Base-by-base conservation (phyloP, 2,797 vertebrate species). In the Tapirus indicus region DNA sequence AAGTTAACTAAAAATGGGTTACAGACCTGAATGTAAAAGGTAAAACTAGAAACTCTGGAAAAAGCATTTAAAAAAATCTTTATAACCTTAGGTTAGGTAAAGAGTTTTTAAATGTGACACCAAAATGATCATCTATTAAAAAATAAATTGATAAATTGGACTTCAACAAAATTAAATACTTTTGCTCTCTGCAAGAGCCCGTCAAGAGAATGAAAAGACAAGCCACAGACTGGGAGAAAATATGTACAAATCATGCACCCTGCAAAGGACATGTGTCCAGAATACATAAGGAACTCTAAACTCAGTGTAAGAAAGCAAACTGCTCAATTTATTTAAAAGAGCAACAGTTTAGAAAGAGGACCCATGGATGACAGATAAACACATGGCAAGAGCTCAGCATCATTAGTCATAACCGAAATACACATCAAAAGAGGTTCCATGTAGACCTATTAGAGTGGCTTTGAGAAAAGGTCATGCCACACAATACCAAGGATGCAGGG, bases 181-280 rank as follows among this genome's bases (percentile, higher is more conserved):
- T 56, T 32, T 16, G 54, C 38, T 62, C 23, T 78, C n/a, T 16
- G 7, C 6, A 38, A 78, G 49, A 54, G 6, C 32, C 25, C n/a
- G 20, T 79, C 77, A 75, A 69, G 88, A 92, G 62, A 78, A 71
- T 13, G 72, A 52, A 52, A 52, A 71, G n/a, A 69, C 32, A 35
- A 52, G 79, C 5, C 60, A n/a, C n/a, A n/a, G 87, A 29, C 27
- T 41, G n/a, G 20, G 41, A 60, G 52, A 20, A 82, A 21, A 18
- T 0, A 21, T 41, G 38, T 23, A 74, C 29, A 35, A 56, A 66
- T 17, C 27, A 56, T 21, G 38, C 62, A 60, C 23, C 2, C 9
- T 14, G 54, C 21, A 87, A 44, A 56, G 44, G 49, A 44, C 21
- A 14, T 6, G 10, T 47, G 29, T 58, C 29, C 62, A 79, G 71